These are phyloP conservation scores for Drosophila navojoa DNA, from an alignment of 1,140 invertebrate species.

Conservation along the genomic window DNA sequence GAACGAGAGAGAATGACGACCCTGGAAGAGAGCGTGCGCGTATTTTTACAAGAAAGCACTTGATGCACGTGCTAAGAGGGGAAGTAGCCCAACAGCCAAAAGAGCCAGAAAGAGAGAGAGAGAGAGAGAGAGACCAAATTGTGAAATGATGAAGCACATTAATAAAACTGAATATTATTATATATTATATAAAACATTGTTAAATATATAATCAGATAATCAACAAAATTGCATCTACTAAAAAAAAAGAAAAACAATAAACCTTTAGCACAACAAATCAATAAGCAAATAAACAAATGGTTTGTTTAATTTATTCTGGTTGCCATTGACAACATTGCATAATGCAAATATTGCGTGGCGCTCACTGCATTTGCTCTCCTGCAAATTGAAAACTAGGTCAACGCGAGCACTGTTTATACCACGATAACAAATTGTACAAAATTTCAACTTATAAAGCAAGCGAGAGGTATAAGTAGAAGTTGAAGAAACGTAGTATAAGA, in stretches of 20 bases:
- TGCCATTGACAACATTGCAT: conserved; percentile 66
- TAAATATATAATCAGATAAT: too few relatives aligned
- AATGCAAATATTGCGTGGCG: conserved; percentile 42
- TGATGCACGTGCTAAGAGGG: conserved; percentile 31
- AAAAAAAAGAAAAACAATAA: conserved; percentile 12
- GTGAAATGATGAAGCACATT: too few relatives aligned
- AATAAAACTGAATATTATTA: too few relatives aligned
- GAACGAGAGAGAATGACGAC: not conserved
- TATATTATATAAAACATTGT: too few relatives aligned
- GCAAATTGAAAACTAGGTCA: conserved; percentile 59
- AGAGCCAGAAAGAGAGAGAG: not conserved
- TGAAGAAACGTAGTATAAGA: not conserved
- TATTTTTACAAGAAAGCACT: conserved; percentile 33
- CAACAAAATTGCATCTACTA: not conserved
- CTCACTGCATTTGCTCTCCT: conserved; percentile 3
- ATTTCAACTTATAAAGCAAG: conserved; percentile 4
- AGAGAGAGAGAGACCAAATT: not conserved
- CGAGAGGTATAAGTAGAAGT: not conserved
- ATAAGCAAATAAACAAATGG: conserved; percentile 52
- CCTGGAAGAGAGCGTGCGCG: conserved; percentile 23
- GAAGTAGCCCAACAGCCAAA: conserved; percentile 23
- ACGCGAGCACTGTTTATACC: conserved; percentile 28
- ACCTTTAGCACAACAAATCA: conserved; percentile 42
- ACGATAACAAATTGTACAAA: conserved; percentile 15
- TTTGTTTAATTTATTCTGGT: conserved; percentile 12